Evolutionary conservation across 2,113 vertebrate genomes (phyloP).

Genomic region (Pluvialis apricaria): DNA sequence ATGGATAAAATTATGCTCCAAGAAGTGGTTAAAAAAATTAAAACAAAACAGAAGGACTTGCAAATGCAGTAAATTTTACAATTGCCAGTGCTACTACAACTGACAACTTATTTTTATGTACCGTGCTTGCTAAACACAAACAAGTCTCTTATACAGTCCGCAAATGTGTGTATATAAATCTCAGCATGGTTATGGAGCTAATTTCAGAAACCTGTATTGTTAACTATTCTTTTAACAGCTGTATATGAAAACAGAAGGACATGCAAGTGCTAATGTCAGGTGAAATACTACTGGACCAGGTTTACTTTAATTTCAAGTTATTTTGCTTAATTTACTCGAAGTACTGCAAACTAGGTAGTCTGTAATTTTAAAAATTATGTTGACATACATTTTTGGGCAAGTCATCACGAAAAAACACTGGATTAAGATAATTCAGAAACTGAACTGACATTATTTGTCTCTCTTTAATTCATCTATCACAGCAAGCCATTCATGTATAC

Average conservation of each 20-base stretch:
- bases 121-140: background rate
- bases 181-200: background rate
- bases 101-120: background rate
- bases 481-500: constrained; percentile 6
- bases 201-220: background rate
- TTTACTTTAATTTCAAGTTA: constrained; percentile 13
- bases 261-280: background rate
- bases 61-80: background rate
- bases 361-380: background rate
- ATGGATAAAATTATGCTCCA: background rate
- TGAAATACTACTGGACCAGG: background rate
- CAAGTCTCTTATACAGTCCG: background rate
- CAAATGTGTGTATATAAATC: background rate
- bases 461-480: background rate
- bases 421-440: constrained; percentile 7
- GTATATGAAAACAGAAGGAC: background rate
- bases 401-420: background rate
- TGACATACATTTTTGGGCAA: background rate
- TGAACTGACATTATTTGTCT: background rate
- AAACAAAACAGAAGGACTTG: background rate
- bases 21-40: background rate
- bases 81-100: background rate
- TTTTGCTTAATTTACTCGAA: constrained; percentile 33
- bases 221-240: background rate
- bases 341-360: background rate